Evolutionary conservation across 2,888 invertebrate genomes (phyloP), one percentile per base, ranked within the genome.

Genomic region (Muschampia staudingeri): DNA sequence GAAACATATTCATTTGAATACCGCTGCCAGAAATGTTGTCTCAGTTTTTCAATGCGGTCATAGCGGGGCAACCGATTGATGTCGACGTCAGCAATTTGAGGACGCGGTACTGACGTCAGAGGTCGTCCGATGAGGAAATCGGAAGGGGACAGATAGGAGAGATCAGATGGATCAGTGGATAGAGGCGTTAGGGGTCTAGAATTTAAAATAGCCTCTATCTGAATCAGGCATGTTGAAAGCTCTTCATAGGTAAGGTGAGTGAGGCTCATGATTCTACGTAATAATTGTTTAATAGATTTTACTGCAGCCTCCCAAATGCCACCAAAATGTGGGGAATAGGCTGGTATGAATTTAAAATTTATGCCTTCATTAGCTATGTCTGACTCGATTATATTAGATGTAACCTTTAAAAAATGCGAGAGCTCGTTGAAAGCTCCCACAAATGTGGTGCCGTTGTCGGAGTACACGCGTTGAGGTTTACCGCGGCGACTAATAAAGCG

Each of bases 361-460:
- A 78, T 79, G 9, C 76, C 82, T 37, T 76, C n/a, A 40, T 52
- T 65, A 5, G 80, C 69, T 14, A 75, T 9, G 37, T 70, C 70
- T 37, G 48, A 71, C 12, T 70, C 69, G 67, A 77, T 37, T 48
- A 6, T 25, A 12, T 12, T 73, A 14, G 72, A 78, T 70, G 25
- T 11, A 65, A 25, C 40, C 77, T 76, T 52, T 37, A 81, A 9
- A 12, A 81, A 71, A 8, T 56, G 69, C 48, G 82, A 16, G 69
- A 84, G 61, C 72, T 84, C 79, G 40, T 83, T 81, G 16, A 52
- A 44, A 14, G 84, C 84, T 25, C 85, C 85, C 11, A 83, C 82
- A 52, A 87, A 87, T 56, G 79, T 86, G 8, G 82, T 84, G 30
- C 82, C 85, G 65, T 87, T 87, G 72, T 85, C 85, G 40, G 81